Conservation (phyloP, 2,888 invertebrate genomes). For the Adineta ricciae region DNA sequence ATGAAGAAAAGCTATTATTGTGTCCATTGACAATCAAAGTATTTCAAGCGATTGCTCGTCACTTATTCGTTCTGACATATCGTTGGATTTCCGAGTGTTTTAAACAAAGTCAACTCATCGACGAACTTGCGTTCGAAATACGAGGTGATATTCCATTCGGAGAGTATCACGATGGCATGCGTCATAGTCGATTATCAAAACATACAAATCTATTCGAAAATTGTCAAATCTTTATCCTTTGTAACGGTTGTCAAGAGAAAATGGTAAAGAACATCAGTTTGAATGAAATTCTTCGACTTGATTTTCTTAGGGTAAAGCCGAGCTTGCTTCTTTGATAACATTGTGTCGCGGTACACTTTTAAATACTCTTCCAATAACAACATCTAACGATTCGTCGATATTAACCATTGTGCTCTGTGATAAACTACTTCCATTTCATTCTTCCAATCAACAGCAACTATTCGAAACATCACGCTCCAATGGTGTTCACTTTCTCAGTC, state of each 20-base stretch:
- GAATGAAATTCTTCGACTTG: too few species aligned
- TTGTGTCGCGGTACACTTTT: background rate
- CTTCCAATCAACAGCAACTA: background rate
- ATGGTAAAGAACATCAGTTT: background rate
- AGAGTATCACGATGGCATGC: conserved; percentile 11
- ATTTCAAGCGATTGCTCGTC: conserved; percentile 7
- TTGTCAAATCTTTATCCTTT: background rate
- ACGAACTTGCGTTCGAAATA: background rate
- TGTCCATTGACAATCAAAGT: conserved; percentile 16
- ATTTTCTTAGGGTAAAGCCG: background rate
- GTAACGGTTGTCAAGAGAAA: background rate
- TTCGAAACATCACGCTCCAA: background rate
- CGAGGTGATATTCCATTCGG: conserved; percentile 5
- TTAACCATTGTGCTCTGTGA: background rate
- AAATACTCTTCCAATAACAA: background rate
- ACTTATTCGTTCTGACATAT: background rate
- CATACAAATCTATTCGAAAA: background rate
- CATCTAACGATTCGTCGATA: background rate
- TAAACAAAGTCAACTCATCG: background rate
- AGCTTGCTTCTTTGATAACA: background rate
- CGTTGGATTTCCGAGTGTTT: conserved; percentile 6
- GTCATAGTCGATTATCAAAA: background rate
- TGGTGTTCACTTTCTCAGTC: conserved; percentile 6
- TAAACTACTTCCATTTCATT: background rate
- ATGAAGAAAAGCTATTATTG: background rate